A percentile compares a stretch with the other conserved stretches of the same genome.
These are phyloP conservation scores for Eulimnadia texana DNA, from an alignment of 1,140 invertebrate species.

Conservation along the genomic window DNA sequence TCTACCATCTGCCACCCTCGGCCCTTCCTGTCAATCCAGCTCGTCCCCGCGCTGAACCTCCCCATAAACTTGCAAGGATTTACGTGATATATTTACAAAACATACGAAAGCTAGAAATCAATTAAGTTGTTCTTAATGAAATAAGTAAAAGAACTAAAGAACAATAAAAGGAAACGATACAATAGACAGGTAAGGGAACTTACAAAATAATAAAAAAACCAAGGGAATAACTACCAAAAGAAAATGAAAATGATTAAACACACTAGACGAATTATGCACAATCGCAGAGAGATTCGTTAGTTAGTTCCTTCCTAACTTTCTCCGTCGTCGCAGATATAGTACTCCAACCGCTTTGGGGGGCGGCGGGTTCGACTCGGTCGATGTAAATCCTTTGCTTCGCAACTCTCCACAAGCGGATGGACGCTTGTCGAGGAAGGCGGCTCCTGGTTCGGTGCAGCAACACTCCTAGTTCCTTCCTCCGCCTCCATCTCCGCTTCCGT, in stretches of 20 bases:
- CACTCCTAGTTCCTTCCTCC: too few species aligned
- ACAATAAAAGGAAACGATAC: background rate
- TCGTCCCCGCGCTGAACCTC: too few species aligned
- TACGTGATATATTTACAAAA: background rate
- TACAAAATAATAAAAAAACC: background rate
- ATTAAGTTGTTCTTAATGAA: background rate
- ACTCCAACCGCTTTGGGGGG: background rate
- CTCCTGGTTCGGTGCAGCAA: background rate
- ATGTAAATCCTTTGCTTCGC: too few species aligned
- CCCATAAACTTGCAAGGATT: too few species aligned
- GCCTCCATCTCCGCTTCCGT: too few species aligned
- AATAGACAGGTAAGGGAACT: background rate
- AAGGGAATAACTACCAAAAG: background rate
- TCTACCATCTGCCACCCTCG: too few species aligned
- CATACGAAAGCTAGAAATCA: background rate
- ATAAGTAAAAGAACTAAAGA: background rate
- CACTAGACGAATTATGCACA: background rate
- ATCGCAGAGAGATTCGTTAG: too few species aligned
- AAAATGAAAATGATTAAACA: background rate
- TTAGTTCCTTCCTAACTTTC: too few species aligned
- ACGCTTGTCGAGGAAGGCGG: background rate
- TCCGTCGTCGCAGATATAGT: too few species aligned
- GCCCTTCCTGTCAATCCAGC: background rate
- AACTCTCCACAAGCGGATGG: too few species aligned
- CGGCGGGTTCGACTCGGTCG: background rate